Evolutionary conservation across 2,113 vertebrate genomes (phyloP), one percentile per base, ranked within the genome.

Genomic region (Platichthys flesus): DNA sequence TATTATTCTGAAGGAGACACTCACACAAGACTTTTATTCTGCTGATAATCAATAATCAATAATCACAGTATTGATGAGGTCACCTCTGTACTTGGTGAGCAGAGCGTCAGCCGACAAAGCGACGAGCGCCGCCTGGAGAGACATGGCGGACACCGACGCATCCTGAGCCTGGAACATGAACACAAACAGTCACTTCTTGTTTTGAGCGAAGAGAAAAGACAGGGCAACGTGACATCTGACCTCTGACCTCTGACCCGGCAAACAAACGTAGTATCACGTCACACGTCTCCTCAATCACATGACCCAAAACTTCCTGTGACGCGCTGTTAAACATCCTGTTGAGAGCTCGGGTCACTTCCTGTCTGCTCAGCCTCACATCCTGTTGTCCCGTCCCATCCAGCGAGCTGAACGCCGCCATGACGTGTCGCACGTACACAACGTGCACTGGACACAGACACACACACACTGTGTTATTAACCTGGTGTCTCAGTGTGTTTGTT

Each of bases 81-180:
- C 67, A 97, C 96, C 95, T 94, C 73, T 94, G 80, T 96, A 96
- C 84, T 97, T 97, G 2, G 83, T 78, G 56, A 91, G 90, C 26
- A 94, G 88, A 12, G 73, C 82, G 67, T 96, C 95, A 35, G 94
- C 91, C 0, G 93, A 96, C 80, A 98, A 92, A 2, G 92, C 91
- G 31, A 95, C 88, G 51, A 97, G 76, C 16, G 91, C 92, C 1
- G 85, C 88, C 12, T 93, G 90, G 42, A 91, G 89, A 75, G 95
- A 92, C 16, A 26, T 77, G 3, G 90, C 79, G 23, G 88, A 85
- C 3, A 97, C 84, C 55, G 81, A 86, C 10, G 93, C 93, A 0
- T 70, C 67, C 71, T 51, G 15, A 6, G 47, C 47, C 96, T 96
- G 82, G 14, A 85, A 73, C 26, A 40, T 4, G 14, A 18, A 45